phyloP scores from a whole-genome alignment of 2,113 vertebrate genomes.

The Saccopteryx bilineata region DNA sequence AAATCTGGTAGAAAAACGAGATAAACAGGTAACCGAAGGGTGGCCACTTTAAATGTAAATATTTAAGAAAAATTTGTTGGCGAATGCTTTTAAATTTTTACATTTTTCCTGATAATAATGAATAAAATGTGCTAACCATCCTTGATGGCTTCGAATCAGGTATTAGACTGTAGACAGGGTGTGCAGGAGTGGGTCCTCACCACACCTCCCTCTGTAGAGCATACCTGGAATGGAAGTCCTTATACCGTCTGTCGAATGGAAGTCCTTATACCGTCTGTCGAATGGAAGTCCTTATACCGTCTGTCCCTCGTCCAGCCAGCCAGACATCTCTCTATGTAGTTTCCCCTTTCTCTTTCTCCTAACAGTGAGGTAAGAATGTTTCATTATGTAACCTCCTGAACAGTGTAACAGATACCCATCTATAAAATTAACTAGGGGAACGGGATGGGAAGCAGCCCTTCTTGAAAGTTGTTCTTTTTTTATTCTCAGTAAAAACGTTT shows the following conservation, averaged over 20 bases:
- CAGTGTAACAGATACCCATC: not conserved
- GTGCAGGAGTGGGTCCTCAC: not conserved
- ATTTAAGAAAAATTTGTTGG: not conserved
- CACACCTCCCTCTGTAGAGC: fast-evolving
- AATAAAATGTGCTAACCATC: not conserved
- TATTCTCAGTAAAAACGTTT: not conserved
- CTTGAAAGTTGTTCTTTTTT: not conserved
- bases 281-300: fast-evolving
- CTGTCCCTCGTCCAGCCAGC: not conserved
- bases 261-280: not conserved
- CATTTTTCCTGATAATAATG: not conserved
- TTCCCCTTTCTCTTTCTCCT: not conserved
- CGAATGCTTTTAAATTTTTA: not conserved
- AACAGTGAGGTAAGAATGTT: not conserved
- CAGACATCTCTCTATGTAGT: not conserved
- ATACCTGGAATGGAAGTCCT: not conserved
- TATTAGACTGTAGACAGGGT: fast-evolving
- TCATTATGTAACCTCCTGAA: not conserved
- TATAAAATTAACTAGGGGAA: not conserved
- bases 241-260: not conserved
- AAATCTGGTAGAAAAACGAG: not conserved
- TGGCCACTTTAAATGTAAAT: not conserved
- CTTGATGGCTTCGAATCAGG: not conserved
- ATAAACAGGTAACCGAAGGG: not conserved
- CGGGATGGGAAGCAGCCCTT: not conserved